Evolutionary conservation across 30 jellyfish, hydroid and myxozoan species (phyloP).

Genomic region (Hydractinia symbiolongicarpus): DNA sequence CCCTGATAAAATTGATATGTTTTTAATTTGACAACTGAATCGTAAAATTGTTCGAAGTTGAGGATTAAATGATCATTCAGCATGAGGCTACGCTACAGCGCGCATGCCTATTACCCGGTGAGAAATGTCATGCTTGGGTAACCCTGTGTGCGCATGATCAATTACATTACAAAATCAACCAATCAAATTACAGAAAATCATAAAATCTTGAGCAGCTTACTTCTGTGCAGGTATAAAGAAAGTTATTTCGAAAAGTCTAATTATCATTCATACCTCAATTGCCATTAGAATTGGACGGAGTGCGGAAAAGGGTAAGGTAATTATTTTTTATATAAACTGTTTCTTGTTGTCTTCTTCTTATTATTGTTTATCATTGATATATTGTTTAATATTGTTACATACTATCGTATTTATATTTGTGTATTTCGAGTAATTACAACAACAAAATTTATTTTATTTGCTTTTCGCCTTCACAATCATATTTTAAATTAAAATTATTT

Average conservation of each 20-base stretch:
- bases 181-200: neutral
- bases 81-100: neutral
- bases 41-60: neutral
- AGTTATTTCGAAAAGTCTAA: neutral
- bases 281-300: constrained; percentile 4
- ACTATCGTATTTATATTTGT: too few species aligned
- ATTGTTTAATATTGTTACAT: too few species aligned
- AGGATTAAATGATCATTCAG: constrained; percentile 7
- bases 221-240: constrained; percentile 12
- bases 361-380: neutral
- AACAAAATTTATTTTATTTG: too few species aligned
- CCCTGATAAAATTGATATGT: constrained; percentile 4
- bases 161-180: neutral
- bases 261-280: neutral
- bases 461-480: too few species aligned
- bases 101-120: neutral
- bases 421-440: too few species aligned
- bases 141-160: constrained; percentile 1
- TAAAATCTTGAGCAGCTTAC: neutral
- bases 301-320: neutral
- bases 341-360: neutral
- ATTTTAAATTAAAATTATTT: too few species aligned
- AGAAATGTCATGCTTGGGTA: neutral
- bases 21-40: neutral
- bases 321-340: neutral